Base-by-base conservation (phyloP, 2,797 vertebrate genomes). In the Clarias pachynema region DNA sequence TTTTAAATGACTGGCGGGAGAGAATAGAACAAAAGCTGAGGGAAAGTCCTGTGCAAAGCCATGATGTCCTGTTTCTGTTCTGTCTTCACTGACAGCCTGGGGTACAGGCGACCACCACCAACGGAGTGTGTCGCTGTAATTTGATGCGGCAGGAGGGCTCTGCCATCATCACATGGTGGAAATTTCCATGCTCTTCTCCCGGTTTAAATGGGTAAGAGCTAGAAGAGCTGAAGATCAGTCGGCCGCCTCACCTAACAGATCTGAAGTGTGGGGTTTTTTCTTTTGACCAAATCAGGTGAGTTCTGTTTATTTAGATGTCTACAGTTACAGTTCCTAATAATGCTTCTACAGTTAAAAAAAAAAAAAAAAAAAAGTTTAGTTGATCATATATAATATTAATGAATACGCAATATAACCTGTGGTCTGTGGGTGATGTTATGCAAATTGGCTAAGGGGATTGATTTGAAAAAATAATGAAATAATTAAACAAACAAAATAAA, bases 101-200 rank as follows among this genome's bases (percentile, higher is more conserved):
- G 66, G 82, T 65, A 29, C 29, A 81, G 60, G 62, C 69, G 72
- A 84, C 60, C 85, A 53, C 12, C 49, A 79, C 82, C 82, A 72
- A 18, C 24, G 66, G 68, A 81, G 59, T 66, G 84, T 85, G 81
- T 80, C 85, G 65, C 85, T 94, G 95, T 93, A 95, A 95, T 92
- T 85, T 91, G 94, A 95, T 91, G 93, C 94, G 90, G 82, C 81
- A 84, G 84, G 89, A 92, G 81, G 87, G 88, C 53, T 73, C 83
- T 91, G 90, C 90, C 91, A 91, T 95, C 92, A 91, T 95, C 94
- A 93, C 95, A 95, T 94, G 94, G 93, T 93, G 94, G 95, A 96
- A 96, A 96, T 95, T 96, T 96, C 95, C 95, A 96, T 93, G 94
- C 89, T 86, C 79, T 89, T 86, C 90, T 90, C 90, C 92, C 87